Evolutionary conservation across 2,797 vertebrate genomes (phyloP).

Genomic region (Sebastes kiyomatsui): DNA sequence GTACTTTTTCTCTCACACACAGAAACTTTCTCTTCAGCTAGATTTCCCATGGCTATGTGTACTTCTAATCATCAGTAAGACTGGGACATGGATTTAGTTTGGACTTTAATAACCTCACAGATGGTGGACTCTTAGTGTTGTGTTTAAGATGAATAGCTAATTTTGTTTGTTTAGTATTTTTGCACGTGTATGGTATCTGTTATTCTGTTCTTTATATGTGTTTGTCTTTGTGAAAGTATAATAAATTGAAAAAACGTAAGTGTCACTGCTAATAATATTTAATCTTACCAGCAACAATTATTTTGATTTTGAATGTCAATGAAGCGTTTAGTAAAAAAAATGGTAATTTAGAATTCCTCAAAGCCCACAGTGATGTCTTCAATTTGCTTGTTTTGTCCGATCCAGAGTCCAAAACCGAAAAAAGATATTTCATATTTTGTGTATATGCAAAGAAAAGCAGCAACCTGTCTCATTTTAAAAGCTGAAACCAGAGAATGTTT

Average conservation of each 20-base stretch:
- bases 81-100: background rate
- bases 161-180: background rate
- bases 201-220: background rate
- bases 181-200: background rate
- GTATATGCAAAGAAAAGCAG: background rate
- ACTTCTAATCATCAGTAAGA: background rate
- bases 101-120: background rate
- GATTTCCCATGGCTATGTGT: background rate
- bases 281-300: background rate
- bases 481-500: background rate
- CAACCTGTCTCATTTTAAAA: background rate
- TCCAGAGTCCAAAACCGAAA: background rate
- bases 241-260: background rate
- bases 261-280: background rate
- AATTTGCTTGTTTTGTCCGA: background rate
- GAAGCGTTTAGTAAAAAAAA: background rate
- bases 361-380: background rate
- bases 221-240: background rate
- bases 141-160: background rate
- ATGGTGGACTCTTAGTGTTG: background rate
- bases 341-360: background rate
- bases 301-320: background rate
- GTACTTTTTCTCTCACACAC: background rate
- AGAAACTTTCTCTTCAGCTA: background rate
- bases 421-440: background rate